Conservation (phyloP, 2,888 invertebrate species). For the Trachelus stipa region DNA sequence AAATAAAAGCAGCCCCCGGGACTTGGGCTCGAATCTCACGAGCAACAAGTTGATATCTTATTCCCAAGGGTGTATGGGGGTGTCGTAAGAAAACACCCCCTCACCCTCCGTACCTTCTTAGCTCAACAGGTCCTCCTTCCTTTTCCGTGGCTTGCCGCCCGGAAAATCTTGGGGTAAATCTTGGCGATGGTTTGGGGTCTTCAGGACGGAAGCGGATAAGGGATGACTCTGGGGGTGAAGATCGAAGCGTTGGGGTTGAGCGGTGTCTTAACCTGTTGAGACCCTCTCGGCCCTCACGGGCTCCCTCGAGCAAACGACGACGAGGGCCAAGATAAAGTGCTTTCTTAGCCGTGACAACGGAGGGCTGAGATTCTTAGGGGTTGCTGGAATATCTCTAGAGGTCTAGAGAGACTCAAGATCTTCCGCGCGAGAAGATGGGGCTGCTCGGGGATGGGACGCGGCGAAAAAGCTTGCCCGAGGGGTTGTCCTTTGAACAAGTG, state of each 20-base stretch:
- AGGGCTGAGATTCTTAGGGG: slow-evolving; percentile 11
- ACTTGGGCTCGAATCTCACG: slow-evolving; percentile 43
- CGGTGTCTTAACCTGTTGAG: slow-evolving; percentile 62
- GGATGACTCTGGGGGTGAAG: slow-evolving; percentile 29
- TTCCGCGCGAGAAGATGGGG: slow-evolving; percentile 41
- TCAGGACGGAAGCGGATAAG: slow-evolving; percentile 33
- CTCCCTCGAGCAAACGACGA: slow-evolving; percentile 23
- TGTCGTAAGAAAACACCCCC: slow-evolving; percentile 36
- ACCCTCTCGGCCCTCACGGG: slow-evolving; percentile 29
- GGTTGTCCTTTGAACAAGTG: slow-evolving; percentile 51
- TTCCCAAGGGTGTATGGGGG: slow-evolving; percentile 30
- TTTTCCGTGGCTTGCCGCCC: slow-evolving; percentile 35
- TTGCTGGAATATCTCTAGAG: slow-evolving; percentile 2
- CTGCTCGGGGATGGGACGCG: slow-evolving; percentile 24
- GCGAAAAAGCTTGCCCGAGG: slow-evolving; percentile 26
- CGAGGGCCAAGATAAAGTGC: slow-evolving; percentile 52
- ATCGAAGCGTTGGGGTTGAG: slow-evolving; percentile 8
- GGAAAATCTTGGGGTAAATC: slow-evolving; percentile 41
- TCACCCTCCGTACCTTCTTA: slow-evolving; percentile 29
- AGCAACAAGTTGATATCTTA: slow-evolving; percentile 65
- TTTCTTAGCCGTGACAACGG: slow-evolving; percentile 47
- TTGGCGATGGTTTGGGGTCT: slow-evolving; percentile 7
- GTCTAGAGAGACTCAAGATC: slow-evolving; percentile 23
- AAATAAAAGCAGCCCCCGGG: slow-evolving; percentile 15
- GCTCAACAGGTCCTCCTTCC: slow-evolving; percentile 57